These are phyloP conservation scores for Metopolophium dirhodum DNA, from an alignment of 1,140 invertebrate genomes.

Conservation along the genomic window DNA sequence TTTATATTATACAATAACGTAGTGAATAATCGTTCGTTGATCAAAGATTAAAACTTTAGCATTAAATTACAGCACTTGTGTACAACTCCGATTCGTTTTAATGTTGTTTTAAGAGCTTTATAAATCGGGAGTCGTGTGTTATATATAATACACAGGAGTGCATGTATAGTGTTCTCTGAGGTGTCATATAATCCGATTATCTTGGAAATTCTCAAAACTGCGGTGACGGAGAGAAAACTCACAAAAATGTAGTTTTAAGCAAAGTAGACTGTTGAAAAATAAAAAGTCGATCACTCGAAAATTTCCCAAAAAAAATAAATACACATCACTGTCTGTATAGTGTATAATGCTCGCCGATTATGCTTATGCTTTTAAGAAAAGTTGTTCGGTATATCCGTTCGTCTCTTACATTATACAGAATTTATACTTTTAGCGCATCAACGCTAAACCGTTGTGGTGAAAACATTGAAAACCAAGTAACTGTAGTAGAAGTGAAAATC, in stretches of 20 bases:
- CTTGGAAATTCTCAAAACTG: background rate
- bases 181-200: conserved; percentile 49
- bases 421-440: background rate
- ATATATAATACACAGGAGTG: background rate
- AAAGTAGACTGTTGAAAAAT: conserved; percentile 1
- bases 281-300: background rate
- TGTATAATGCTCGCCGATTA: background rate
- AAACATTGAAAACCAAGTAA: background rate
- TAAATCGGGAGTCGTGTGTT: background rate
- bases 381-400: background rate
- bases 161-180: conserved; percentile 17
- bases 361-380: background rate
- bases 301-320: background rate
- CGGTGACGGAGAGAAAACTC: background rate
- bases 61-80: background rate
- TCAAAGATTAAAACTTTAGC: background rate
- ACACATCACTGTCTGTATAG: background rate
- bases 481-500: background rate
- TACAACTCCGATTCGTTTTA: background rate
- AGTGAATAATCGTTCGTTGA: background rate
- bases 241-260: background rate
- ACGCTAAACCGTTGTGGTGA: background rate
- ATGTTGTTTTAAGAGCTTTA: conserved; percentile 39
- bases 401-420: background rate
- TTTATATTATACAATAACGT: background rate